Percentiles rank a stretch among this genome's conserved stretches.
Evolutionary conservation across 2,797 vertebrate genomes (phyloP).

Genomic region (Amphiprion clarkii): DNA sequence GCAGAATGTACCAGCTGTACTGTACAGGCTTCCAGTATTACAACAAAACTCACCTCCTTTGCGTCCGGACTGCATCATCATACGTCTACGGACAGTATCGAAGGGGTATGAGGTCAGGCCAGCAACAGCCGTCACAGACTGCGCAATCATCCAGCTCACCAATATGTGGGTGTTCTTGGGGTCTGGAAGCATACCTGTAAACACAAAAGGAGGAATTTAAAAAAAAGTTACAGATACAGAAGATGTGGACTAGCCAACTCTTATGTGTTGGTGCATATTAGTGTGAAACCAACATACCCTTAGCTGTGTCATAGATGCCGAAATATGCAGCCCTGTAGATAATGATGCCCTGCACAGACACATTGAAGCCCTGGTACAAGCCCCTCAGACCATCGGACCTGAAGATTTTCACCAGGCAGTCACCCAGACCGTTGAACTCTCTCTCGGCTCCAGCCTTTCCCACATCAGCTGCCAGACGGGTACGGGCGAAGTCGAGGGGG

Average conservation of each 20-base stretch:
- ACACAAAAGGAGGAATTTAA: neutral
- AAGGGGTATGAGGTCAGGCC: slow-evolving; percentile 94
- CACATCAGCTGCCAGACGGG: slow-evolving; percentile 90
- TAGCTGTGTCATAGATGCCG: slow-evolving; percentile 93
- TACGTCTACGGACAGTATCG: slow-evolving; percentile 93
- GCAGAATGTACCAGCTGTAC: neutral
- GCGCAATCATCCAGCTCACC: slow-evolving; percentile 97
- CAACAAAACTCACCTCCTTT: slow-evolving; percentile 85
- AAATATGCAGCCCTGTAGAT: slow-evolving; percentile 96
- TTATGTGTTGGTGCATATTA: fast-evolving
- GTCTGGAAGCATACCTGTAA: slow-evolving; percentile 94
- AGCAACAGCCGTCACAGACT: slow-evolving; percentile 90
- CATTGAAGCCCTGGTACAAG: slow-evolving; percentile 90
- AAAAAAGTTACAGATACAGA: neutral
- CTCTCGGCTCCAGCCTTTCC: slow-evolving; percentile 85
- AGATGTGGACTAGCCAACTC: fast-evolving
- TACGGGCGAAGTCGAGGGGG: slow-evolving; percentile 91
- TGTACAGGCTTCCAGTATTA: neutral
- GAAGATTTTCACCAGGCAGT: slow-evolving; percentile 89
- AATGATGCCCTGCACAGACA: slow-evolving; percentile 95
- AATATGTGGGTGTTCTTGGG: slow-evolving; percentile 92
- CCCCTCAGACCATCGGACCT: slow-evolving; percentile 86
- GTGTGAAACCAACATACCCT: slow-evolving; percentile 81
- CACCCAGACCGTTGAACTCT: slow-evolving; percentile 88
- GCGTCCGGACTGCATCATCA: slow-evolving; percentile 98